Evolutionary conservation across 1,140 invertebrate species (phyloP).

Genomic region (Papilio polytes): DNA sequence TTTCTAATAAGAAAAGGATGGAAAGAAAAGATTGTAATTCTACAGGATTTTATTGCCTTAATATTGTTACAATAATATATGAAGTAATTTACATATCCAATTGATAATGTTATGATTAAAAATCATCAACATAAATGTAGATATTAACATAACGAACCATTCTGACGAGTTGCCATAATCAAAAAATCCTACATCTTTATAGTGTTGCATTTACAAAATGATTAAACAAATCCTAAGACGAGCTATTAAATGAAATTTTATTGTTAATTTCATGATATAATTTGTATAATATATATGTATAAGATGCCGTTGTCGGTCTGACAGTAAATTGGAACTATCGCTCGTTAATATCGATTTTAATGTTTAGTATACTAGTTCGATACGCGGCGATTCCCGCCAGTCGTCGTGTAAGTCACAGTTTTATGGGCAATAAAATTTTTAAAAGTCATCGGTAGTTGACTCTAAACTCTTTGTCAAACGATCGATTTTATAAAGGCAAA

Average conservation of each 20-base stretch:
- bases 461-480: slow-evolving; percentile 36
- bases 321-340: slow-evolving; percentile 37
- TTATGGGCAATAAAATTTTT: slow-evolving; percentile 35
- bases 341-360: slow-evolving; percentile 36
- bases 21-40: too few relatives aligned
- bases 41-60: too few relatives aligned
- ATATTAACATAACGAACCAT: slow-evolving; percentile 3
- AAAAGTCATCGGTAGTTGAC: slow-evolving; percentile 35
- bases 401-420: slow-evolving; percentile 26
- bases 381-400: slow-evolving; percentile 17
- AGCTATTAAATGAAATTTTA: slow-evolving; percentile 34
- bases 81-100: not conserved
- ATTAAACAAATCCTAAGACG: slow-evolving; percentile 29
- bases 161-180: not conserved
- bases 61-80: not conserved
- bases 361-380: slow-evolving; percentile 32
- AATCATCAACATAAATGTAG: not conserved
- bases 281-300: slow-evolving; percentile 29
- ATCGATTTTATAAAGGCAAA: slow-evolving; percentile 37
- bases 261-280: slow-evolving; percentile 35
- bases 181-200: slow-evolving; percentile 33
- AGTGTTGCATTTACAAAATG: slow-evolving; percentile 32
- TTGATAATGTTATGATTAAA: not conserved
- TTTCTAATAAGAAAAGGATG: too few relatives aligned
- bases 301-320: slow-evolving; percentile 21